These are phyloP conservation scores for Eupithecia insigniata DNA, from an alignment of 2,888 invertebrate species.

Conservation along the genomic window DNA sequence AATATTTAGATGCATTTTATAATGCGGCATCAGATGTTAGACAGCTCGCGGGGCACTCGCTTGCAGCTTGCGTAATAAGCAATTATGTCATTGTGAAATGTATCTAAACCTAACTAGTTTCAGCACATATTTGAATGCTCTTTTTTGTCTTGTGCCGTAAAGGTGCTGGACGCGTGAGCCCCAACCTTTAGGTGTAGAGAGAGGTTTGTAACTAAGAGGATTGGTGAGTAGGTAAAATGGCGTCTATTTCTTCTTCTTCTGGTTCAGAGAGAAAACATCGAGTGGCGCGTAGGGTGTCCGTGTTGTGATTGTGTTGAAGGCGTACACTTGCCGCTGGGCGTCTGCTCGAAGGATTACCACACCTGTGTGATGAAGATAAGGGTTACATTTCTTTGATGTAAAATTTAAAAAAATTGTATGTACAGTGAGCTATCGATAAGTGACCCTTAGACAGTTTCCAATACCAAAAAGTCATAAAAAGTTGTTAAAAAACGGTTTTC, in stretches of 20 bases:
- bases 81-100: not conserved
- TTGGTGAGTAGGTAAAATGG: conserved; percentile 47
- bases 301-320: conserved; percentile 76
- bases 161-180: not conserved
- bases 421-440: too few species aligned
- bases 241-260: conserved; percentile 61
- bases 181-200: not conserved
- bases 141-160: not conserved
- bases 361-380: conserved; percentile 68
- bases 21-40: not conserved
- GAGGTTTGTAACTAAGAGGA: not conserved
- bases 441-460: too few species aligned
- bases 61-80: not conserved
- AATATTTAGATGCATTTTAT: not conserved
- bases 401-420: not conserved
- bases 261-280: conserved; percentile 74
- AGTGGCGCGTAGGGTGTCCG: conserved; percentile 78
- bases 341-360: conserved; percentile 93
- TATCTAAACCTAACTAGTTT: not conserved
- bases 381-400: conserved; percentile 4
- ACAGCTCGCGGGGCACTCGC: too few species aligned
- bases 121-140: not conserved
- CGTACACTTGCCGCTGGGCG: conserved; percentile 84
- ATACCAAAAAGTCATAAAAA: too few species aligned
- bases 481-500: too few species aligned